Percentiles rank a stretch among this genome's conserved stretches.
phyloP scores from a whole-genome alignment of 2,797 vertebrate genomes.

The Moxostoma hubbsi region DNA sequence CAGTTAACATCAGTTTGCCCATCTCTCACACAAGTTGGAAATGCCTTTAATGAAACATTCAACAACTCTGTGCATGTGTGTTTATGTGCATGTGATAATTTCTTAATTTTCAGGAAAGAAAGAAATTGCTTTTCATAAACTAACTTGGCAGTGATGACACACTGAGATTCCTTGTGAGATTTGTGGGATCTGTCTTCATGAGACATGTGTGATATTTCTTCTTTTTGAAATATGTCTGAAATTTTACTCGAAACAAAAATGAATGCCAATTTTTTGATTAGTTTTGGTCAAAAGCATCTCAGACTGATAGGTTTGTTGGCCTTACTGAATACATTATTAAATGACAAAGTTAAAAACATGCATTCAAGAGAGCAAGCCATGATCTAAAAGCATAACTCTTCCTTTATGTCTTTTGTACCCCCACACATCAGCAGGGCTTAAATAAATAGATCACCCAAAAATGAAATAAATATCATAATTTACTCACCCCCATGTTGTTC shows the following conservation, averaged over 20 bases:
- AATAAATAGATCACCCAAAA: no score
- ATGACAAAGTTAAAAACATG: neutral
- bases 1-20: slow-evolving; percentile 73
- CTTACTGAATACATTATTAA: neutral
- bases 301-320: neutral
- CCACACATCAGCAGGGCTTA: no score
- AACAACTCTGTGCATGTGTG: slow-evolving; percentile 47
- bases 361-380: neutral
- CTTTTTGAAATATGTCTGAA: slow-evolving; percentile 27
- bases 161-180: slow-evolving; percentile 3
- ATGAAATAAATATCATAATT: no score
- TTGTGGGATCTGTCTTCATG: neutral
- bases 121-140: slow-evolving; percentile 25
- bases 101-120: slow-evolving; percentile 11
- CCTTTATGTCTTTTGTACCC: no score
- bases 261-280: slow-evolving; percentile 10
- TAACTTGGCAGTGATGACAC: slow-evolving; percentile 16
- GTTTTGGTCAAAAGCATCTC: slow-evolving; percentile 8
- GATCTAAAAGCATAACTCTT: neutral
- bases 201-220: slow-evolving; percentile 4
- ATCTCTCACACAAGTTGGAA: slow-evolving; percentile 77
- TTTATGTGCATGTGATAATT: slow-evolving; percentile 30
- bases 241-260: slow-evolving; percentile 7
- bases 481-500: no score
- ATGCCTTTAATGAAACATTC: slow-evolving; percentile 72